Evolutionary conservation across 2,888 invertebrate species (phyloP), one percentile per base, ranked within the genome.

Genomic region (Drosophila yooni): DNA sequence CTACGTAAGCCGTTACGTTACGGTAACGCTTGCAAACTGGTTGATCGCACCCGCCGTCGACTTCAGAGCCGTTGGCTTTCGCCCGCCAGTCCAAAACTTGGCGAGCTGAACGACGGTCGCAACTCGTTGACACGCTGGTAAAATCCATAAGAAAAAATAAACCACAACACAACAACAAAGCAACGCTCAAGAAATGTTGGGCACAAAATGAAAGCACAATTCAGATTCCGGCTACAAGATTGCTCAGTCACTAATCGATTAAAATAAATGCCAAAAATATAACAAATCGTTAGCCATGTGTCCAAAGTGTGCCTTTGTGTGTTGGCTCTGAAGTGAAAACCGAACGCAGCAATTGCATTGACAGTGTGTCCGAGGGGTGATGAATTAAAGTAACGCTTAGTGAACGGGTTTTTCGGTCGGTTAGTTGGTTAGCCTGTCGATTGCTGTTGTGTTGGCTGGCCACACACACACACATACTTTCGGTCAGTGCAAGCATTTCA

Each of bases 1-100:
- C 81, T 64, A 51, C 69, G 69, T 70, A 21, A 53, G 58, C 33
- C 81, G 79, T 83, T 81, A 83, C 85, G 85, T 81, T 79, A 59
- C 67, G 65, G 66, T 67, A 74, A 56, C 58, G 56, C 57, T 29
- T 21, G 63, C 68, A 75, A 86, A 89, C 85, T 86, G 88, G 85
- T 89, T 85, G 88, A 86, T 87, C 79, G 88, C 84, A 89, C 87
- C 89, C 81, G 87, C 87, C 68, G 66, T 63, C 58, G 36, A 69
- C 68, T 31, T 51, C 53, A 27, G 40, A 67, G 70, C 71, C 63
- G 76, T 69, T 88, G 88, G 89, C 89, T 86, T 89, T 86, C 82
- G 81, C 82, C 70, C 82, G 86, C 71, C 89, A 89, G 89, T 89
- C 71, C 56, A 72, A 82, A 67, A 84, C 76, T 76, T 82, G 71